Base-by-base conservation (phyloP, 2,113 vertebrate genomes). In the Chamaea fasciata region DNA sequence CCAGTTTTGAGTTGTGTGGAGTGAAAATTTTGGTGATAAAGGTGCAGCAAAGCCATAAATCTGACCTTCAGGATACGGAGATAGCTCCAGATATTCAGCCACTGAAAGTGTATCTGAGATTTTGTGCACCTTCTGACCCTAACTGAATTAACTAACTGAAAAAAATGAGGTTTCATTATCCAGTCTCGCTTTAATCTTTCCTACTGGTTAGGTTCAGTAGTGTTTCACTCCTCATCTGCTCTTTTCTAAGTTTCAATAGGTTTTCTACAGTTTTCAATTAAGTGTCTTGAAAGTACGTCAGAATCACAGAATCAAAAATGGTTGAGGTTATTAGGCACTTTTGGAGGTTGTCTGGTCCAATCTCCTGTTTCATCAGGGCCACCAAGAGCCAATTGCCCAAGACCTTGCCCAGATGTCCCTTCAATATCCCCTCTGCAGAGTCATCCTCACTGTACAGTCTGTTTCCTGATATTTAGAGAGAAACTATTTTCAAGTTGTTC, bases 21-120 rank as follows among this genome's bases (percentile, higher is more conserved):
- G 8, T 47, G 33, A 83, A 81, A 73, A 37, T 55, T 76, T 67
- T 74, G 17, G 11, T 74, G 17, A 63, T 2, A 49, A 37, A 22
- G 9, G 10, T 42, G 22, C 1, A 0, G 10, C 1, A 0, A 89
- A 88, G 6, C 4, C 3, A 2, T 44, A 89, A 73, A 35, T 42
- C 21, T 69, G 35, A 94, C 18, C 23, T 68, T 80, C 39, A 55
- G 21, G 28, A 63, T 17, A n/a, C 39, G 10, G 5, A 15, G 11
- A n/a, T 13, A 60, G 10, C 6, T 69, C 15, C 35, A 30, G 11
- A 1, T 31, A 56, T 60, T 81, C 71, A 75, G 7, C 7, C 71
- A 16, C 41, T 47, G 31, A 65, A 82, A 10, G 9, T 20, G 1
- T 20, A 39, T 46, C 39, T 55, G n/a, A 50, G 28, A 64, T 64